Percentiles rank a stretch among this genome's conserved stretches.
Conservation (phyloP, 2,797 vertebrate genomes). For the Pogoniulus pusillus region DNA sequence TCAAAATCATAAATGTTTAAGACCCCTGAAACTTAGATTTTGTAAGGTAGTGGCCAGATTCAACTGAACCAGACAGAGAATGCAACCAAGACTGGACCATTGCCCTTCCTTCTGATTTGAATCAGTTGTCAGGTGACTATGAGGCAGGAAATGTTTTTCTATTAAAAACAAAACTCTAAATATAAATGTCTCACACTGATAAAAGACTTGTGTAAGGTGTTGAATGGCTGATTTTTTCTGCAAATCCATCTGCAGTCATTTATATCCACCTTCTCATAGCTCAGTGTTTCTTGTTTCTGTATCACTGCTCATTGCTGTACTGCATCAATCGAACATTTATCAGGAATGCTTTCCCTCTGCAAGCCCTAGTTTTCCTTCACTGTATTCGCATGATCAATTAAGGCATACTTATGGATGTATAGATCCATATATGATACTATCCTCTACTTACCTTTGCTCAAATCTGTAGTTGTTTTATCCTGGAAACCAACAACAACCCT, state of each 20-base stretch:
- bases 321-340: not conserved
- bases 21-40: not conserved
- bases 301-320: not conserved
- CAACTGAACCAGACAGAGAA: not conserved
- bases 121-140: not conserved
- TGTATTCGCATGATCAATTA: not conserved
- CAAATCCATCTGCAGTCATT: not conserved
- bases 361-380: not conserved
- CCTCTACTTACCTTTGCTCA: not conserved
- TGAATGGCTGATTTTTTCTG: not conserved
- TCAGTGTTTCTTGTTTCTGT: not conserved
- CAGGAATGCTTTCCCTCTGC: not conserved
- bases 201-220: not conserved
- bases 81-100: not conserved
- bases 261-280: not conserved
- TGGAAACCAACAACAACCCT: too few relatives aligned
- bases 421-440: not conserved
- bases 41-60: not conserved
- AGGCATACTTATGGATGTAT: not conserved
- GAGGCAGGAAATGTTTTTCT: not conserved
- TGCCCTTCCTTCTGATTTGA: not conserved
- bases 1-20: conserved; percentile 1
- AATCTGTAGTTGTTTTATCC: not conserved
- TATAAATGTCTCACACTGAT: not conserved
- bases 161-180: not conserved